Evolutionary conservation across 2,113 vertebrate species (phyloP).

Genomic region (Gila orcuttii): DNA sequence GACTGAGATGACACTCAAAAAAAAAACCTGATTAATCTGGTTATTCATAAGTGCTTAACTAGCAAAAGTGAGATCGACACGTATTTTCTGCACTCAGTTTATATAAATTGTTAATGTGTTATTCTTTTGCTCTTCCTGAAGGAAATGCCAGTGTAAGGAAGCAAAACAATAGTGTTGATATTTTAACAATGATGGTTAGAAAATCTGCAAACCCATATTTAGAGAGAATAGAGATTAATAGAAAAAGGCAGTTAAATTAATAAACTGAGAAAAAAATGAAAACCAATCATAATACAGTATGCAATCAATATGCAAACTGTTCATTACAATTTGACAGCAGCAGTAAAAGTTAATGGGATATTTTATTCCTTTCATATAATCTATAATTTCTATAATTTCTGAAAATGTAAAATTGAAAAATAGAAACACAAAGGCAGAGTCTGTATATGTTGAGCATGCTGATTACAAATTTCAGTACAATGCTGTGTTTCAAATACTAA

Average conservation of each 20-base stretch:
- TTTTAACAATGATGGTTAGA: not conserved
- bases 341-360: not conserved
- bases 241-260: not conserved
- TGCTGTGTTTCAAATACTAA: too few relatives aligned
- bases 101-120: not conserved
- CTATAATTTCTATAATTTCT: too few relatives aligned
- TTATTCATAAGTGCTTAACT: not conserved
- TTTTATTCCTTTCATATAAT: too few relatives aligned
- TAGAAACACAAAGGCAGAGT: not conserved
- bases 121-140: not conserved
- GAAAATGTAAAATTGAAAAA: too few relatives aligned
- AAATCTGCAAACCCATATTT: not conserved
- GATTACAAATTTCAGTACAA: not conserved
- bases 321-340: not conserved
- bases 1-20: not conserved
- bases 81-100: not conserved
- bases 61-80: accelerated
- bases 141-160: not conserved
- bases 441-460: not conserved
- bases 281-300: not conserved
- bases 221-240: not conserved
- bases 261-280: not conserved
- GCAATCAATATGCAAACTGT: not conserved
- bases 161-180: not conserved
- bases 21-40: not conserved